Base-by-base conservation (phyloP, 2,113 vertebrate species). In the Alces alces region DNA sequence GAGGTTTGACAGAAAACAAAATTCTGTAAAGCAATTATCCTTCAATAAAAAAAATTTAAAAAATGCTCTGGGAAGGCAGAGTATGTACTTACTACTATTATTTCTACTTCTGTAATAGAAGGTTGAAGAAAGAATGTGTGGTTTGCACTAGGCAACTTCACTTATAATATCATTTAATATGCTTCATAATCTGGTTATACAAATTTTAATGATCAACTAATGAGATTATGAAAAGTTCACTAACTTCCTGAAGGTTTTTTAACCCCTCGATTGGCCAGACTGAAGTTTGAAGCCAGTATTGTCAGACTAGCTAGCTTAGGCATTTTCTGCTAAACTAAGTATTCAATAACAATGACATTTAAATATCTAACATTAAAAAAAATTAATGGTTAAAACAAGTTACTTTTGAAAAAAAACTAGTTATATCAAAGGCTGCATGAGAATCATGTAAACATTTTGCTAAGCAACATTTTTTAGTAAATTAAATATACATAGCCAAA, bases 391-490 rank as follows among this genome's bases (percentile, higher is more conserved):
- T 84, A 45, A 78, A 96, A 70, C 3, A 88, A 57, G 27, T 50
- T 95, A 95, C 14, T 60, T 66, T 92, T 82, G n/a, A 50, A 52
- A 79, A 73, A 66, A 66, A 33, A 33, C 17, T 80, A 73, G 7
- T 92, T 58, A 86, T 61, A 60, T 85, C 28, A 97, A 85, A 95
- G 36, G 36, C 47, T 87, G 45, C 13, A 64, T 76, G 12, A 76
- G 27, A 76, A 50, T 91, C 10, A 55, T 47, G 27, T 61, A n/a
- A 83, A 95, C n/a, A 36, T 94, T 93, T 96, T 90, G 39, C 52
- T 90, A 84, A 91, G 82, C 10, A 93, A 93, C 4, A 90, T 33
- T 78, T 92, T 94, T 89, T 45, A 91, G 73, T 64, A 87, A 96
- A 93, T 89, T 91, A 95, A 86, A 70, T 86, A 85, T 55, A 47